phyloP scores from a whole-genome alignment of 2,113 vertebrate species.

The Phaethornis superciliosus region DNA sequence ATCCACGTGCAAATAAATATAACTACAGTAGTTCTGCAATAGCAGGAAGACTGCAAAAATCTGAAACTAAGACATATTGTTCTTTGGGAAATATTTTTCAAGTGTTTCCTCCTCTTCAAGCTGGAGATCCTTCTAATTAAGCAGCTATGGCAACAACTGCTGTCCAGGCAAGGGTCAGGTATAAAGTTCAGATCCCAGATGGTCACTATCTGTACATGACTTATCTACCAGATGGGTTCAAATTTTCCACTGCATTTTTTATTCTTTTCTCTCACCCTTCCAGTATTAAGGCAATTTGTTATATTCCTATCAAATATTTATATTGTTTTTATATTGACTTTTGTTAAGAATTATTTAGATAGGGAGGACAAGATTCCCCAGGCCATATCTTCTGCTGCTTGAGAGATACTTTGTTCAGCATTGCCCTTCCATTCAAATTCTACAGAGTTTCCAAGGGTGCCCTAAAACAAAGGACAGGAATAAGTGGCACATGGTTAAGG shows the following conservation, averaged over 20 bases:
- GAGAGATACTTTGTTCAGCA: not conserved
- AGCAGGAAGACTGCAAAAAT: not conserved
- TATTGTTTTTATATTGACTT: constrained; percentile 36
- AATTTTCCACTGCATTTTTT: constrained; percentile 50
- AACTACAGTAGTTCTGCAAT: not conserved
- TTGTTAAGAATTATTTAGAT: not conserved
- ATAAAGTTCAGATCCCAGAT: constrained; percentile 66
- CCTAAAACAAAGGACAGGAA: not conserved
- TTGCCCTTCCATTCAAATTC: not conserved
- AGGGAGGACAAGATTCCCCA: not conserved
- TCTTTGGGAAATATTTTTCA: constrained; percentile 18
- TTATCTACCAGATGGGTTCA: constrained; percentile 67
- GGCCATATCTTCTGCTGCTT: not conserved
- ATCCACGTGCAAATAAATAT: not conserved
- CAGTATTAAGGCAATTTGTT: constrained; percentile 49
- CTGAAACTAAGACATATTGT: not conserved
- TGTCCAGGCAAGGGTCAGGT: constrained; percentile 53
- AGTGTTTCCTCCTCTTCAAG: constrained; percentile 1
- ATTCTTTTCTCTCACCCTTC: not conserved
- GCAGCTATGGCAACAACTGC: constrained; percentile 17
- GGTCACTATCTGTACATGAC: not conserved
- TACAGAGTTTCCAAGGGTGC: not conserved
- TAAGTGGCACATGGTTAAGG: accelerated
- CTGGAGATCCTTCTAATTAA: constrained; percentile 54
- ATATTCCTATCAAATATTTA: constrained; percentile 76